Evolutionary conservation across 2,797 vertebrate species (phyloP).

Genomic region (Tympanoctomys barrerae): DNA sequence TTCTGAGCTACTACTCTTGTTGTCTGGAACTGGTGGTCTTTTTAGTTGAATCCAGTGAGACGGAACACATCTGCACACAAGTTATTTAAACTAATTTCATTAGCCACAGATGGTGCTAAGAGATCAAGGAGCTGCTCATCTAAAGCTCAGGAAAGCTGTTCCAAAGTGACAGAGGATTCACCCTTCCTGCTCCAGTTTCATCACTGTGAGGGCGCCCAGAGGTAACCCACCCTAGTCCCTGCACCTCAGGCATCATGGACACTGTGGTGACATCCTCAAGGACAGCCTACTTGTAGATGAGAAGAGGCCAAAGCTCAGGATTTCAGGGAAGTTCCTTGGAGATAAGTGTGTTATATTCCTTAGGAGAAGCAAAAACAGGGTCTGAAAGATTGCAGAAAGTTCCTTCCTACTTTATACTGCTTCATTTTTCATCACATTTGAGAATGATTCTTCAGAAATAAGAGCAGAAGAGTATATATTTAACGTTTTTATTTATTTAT

Average conservation of each 20-base stretch:
- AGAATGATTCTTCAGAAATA: background rate
- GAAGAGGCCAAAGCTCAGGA: background rate
- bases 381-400: background rate
- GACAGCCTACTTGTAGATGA: background rate
- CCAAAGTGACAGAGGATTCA: background rate
- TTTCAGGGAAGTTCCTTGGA: too few species aligned
- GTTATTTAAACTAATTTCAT: background rate
- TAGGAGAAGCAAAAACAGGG: too few species aligned
- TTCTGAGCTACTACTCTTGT: fast-evolving
- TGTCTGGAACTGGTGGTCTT: background rate
- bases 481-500: too few species aligned
- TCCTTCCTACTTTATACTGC: background rate
- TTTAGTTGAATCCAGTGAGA: background rate
- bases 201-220: background rate
- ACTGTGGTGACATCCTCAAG: too few species aligned
- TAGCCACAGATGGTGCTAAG: background rate
- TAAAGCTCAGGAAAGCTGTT: background rate
- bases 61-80: background rate
- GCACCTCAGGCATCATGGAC: too few species aligned
- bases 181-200: background rate
- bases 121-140: background rate
- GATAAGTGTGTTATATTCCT: background rate
- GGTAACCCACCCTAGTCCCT: background rate
- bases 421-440: background rate
- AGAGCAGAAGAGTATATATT: too few species aligned